Percentiles rank a stretch among this genome's conserved stretches.
These are phyloP conservation scores for Chelonus formosanus DNA, from an alignment of 2,888 invertebrate species.

Conservation along the genomic window DNA sequence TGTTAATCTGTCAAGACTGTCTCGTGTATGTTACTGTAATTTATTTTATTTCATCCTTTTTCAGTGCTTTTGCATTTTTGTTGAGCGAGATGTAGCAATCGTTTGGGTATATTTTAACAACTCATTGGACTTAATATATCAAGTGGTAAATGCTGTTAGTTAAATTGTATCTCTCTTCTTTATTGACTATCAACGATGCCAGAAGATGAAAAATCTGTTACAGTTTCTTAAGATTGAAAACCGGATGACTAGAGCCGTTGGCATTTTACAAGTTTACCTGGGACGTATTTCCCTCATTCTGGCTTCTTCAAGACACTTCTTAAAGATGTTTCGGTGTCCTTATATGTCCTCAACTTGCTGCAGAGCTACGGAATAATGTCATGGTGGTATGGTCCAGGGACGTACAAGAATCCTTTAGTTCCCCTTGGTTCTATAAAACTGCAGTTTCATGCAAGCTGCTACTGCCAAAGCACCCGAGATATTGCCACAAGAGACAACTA, in stretches of 20 bases:
- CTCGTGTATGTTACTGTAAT: background rate
- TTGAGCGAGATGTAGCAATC: background rate
- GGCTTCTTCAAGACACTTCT: slow-evolving; percentile 12
- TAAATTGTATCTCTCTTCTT: slow-evolving; percentile 3
- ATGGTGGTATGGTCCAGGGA: slow-evolving; percentile 1
- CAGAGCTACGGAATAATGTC: slow-evolving; percentile 18
- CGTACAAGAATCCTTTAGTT: slow-evolving; percentile 18
- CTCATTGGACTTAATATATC: slow-evolving; percentile 4
- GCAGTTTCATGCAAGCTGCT: slow-evolving; percentile 7
- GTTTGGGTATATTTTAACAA: background rate
- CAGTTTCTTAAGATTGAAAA: slow-evolving; percentile 14
- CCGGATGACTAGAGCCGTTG: slow-evolving; percentile 3
- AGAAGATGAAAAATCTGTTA: slow-evolving; percentile 19
- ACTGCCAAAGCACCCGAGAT: background rate
- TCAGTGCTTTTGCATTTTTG: slow-evolving; percentile 22
- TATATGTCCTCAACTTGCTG: slow-evolving; percentile 53
- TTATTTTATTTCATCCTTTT: slow-evolving; percentile 9
- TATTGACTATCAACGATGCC: background rate
- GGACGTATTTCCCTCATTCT: slow-evolving; percentile 9
- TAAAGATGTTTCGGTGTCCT: slow-evolving; percentile 50
- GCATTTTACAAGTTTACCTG: slow-evolving; percentile 1
- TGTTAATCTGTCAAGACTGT: background rate
- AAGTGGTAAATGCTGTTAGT: background rate
- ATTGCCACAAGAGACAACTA: slow-evolving; percentile 20
- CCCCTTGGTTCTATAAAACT: background rate